Percentiles rank a stretch among this genome's conserved stretches.
Conservation (phyloP, 2,113 vertebrate species). For the Cinclus cinclus region DNA sequence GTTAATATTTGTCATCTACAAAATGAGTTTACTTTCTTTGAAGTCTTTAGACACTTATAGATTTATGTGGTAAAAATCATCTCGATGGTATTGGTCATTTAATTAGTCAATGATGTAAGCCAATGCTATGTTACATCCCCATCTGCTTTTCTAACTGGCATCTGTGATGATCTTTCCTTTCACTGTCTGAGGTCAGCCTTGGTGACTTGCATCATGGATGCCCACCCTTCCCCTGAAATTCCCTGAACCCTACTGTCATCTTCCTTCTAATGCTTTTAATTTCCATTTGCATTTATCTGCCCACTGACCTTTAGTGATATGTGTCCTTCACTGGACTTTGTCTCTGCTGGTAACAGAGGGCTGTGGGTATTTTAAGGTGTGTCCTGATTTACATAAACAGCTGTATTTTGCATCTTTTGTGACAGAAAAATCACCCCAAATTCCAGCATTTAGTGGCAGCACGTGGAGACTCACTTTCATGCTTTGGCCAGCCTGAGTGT, state of each 20-base stretch:
- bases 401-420: neutral
- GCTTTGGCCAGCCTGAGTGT: neutral
- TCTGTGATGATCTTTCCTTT: neutral
- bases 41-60: neutral
- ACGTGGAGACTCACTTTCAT: neutral
- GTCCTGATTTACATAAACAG: neutral
- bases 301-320: neutral
- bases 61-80: slow-evolving; percentile 23
- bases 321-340: neutral
- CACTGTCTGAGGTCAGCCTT: neutral
- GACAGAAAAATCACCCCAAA: neutral
- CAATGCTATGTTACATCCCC: neutral
- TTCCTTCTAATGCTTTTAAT: neutral
- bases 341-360: neutral
- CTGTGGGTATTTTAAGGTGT: neutral
- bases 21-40: neutral
- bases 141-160: slow-evolving; percentile 3
- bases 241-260: neutral
- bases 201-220: neutral
- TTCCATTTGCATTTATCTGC: neutral
- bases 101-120: slow-evolving; percentile 16
- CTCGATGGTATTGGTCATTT: neutral
- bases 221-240: neutral
- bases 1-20: neutral
- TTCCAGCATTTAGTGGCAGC: neutral